phyloP scores from a whole-genome alignment of 2,888 invertebrate species.

The Epinotia brunnichana region DNA sequence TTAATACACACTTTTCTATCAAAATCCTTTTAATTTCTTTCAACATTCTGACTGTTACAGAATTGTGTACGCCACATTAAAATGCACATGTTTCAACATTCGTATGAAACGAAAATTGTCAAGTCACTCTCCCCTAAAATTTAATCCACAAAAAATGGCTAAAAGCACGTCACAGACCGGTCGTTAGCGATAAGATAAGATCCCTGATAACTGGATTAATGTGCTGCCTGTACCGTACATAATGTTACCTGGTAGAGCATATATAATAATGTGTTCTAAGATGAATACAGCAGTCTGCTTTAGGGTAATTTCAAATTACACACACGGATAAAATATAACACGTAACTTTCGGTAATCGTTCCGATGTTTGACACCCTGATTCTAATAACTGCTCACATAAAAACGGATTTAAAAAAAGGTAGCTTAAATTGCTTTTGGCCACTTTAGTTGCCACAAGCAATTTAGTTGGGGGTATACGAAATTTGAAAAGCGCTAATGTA shows the following conservation, averaged over 20 bases:
- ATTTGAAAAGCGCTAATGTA: too few species aligned
- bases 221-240: conserved; percentile 44
- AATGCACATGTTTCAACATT: conserved; percentile 3
- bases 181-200: conserved; percentile 45
- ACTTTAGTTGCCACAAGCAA: too few species aligned
- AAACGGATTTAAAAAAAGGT: too few species aligned
- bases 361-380: neutral
- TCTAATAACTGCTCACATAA: neutral
- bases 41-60: too few species aligned
- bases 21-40: too few species aligned
- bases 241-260: conserved; percentile 38
- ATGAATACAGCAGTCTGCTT: conserved; percentile 7
- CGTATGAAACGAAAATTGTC: conserved; percentile 33
- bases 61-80: neutral
- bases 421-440: too few species aligned
- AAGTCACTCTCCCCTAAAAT: conserved; percentile 41
- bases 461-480: too few species aligned
- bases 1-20: neutral
- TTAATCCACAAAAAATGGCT: conserved; percentile 45
- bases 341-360: neutral
- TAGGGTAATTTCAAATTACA: neutral
- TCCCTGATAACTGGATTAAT: conserved; percentile 45
- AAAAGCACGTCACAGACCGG: conserved; percentile 44
- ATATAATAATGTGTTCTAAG: conserved; percentile 24
- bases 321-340: neutral